These are phyloP conservation scores for Polyploca ridens DNA, from an alignment of 2,888 invertebrate genomes.

Conservation along the genomic window DNA sequence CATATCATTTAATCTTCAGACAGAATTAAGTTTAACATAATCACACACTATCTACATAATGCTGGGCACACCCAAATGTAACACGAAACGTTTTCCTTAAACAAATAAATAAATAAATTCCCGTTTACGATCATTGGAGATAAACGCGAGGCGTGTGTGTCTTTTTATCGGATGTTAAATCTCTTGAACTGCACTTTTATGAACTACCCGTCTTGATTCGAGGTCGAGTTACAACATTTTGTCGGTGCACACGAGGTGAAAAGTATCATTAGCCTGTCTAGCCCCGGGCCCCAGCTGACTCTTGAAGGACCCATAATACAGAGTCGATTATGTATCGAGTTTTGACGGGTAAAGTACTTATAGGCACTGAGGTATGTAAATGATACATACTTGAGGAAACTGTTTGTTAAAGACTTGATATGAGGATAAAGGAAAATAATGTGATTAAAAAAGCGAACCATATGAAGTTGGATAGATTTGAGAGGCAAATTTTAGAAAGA, in stretches of 20 bases:
- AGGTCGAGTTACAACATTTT: slow-evolving; percentile 45
- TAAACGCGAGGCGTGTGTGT: slow-evolving; percentile 21
- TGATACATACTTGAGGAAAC: no score
- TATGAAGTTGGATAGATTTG: no score
- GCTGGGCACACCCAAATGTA: not conserved
- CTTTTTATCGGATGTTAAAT: slow-evolving; percentile 26
- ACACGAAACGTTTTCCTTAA: slow-evolving; percentile 18
- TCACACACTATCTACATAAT: not conserved
- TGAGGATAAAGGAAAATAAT: no score
- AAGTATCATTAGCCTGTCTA: not conserved
- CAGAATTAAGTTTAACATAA: not conserved
- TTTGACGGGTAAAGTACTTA: no score
- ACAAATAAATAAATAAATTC: slow-evolving; percentile 21
- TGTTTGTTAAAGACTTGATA: no score
- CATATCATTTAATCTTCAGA: no score
- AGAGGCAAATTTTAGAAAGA: no score
- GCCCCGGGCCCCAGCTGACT: no score
- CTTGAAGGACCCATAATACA: no score
- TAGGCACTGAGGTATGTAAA: no score
- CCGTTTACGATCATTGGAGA: slow-evolving; percentile 23
- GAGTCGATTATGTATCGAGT: no score
- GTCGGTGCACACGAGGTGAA: not conserved
- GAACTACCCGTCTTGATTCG: slow-evolving; percentile 67
- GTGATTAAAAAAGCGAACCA: no score
- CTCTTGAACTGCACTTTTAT: slow-evolving; percentile 60